Base-by-base conservation (phyloP, 1,140 invertebrate species). In the Brachionus calyciflorus region DNA sequence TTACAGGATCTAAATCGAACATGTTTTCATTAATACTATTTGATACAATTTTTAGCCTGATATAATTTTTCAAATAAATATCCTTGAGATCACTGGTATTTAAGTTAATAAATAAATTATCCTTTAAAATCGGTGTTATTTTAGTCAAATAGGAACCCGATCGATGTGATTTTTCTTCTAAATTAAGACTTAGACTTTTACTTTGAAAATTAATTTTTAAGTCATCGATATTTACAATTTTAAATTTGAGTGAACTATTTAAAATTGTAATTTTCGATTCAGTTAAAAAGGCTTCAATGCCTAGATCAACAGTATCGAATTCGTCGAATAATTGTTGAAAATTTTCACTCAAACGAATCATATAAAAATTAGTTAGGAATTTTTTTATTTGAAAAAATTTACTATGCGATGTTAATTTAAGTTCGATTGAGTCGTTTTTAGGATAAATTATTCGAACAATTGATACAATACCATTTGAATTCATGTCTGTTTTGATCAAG, bases 341-440 rank as follows among this genome's bases (percentile, higher is more conserved):
- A 14, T 46, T 41, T 12, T 44, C 30, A 19, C 44, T 19, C 30
- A 73, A 41, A 12, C 69, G 69, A 19, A 73, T 73, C 69, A 73
- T 73, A 21, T 73, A 73, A 41, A 73, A 73, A 73, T 55, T 73
- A 10, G 69, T 19, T 37, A 73, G 30, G 40, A 73, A 73, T 37
- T 51, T 49, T 40, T 73, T 73, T 51, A 51, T 30, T 41, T 73
- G 46, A 33, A 73, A 73, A 26, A 51, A 73, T 33, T 37, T 73
- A 6, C 21, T 41, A 12, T 12, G 19, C 3, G 46, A 40, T 10
- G 60, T 44, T 17, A 65, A 24, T 41, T 37, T 41, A 1, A 73
- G 46, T 21, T 73, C 69, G 4, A 73, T 17, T 12, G 46, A 33
- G 21, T 73, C 51, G 6, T 73, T 73, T 33, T 30, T 21, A 12